Evolutionary conservation across 2,888 invertebrate genomes (phyloP).

Genomic region (Eupithecia dodoneata): DNA sequence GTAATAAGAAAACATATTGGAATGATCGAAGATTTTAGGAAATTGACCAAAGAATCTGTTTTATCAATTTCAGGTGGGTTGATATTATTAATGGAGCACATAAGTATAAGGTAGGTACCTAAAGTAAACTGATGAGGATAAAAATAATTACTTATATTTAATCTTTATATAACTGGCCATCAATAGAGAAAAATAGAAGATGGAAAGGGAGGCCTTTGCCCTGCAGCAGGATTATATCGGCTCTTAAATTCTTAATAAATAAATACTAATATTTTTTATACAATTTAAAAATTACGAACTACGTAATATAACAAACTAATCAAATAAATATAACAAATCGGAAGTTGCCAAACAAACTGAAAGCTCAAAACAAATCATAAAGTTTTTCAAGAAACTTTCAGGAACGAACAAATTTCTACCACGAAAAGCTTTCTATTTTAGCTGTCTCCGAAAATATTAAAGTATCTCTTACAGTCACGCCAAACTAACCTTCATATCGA

Average conservation of each 20-base stretch:
- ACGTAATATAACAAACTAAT: neutral
- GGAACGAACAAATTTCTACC: constrained; percentile 29
- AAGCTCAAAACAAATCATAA: constrained; percentile 21
- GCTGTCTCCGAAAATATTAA: neutral
- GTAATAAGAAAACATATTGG: constrained; percentile 75
- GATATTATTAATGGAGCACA: neutral
- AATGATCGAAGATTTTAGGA: constrained; percentile 69
- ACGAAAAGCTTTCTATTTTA: constrained; percentile 17
- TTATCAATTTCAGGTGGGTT: constrained; percentile 44
- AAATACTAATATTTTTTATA: no score
- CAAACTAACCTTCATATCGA: neutral
- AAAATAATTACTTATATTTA: no score
- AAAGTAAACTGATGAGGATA: no score
- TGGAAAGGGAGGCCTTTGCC: no score
- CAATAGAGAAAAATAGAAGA: no score
- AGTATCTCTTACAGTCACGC: neutral
- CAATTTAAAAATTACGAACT: neutral
- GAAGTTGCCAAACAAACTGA: neutral
- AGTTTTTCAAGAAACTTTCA: constrained; percentile 27
- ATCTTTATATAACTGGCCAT: neutral
- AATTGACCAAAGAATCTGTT: constrained; percentile 64
- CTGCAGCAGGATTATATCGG: no score
- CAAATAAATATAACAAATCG: constrained; percentile 15
- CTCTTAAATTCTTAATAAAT: no score
- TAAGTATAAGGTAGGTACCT: neutral